Conservation (phyloP, 2,113 vertebrate genomes). For the Macquaria ambigua region DNA sequence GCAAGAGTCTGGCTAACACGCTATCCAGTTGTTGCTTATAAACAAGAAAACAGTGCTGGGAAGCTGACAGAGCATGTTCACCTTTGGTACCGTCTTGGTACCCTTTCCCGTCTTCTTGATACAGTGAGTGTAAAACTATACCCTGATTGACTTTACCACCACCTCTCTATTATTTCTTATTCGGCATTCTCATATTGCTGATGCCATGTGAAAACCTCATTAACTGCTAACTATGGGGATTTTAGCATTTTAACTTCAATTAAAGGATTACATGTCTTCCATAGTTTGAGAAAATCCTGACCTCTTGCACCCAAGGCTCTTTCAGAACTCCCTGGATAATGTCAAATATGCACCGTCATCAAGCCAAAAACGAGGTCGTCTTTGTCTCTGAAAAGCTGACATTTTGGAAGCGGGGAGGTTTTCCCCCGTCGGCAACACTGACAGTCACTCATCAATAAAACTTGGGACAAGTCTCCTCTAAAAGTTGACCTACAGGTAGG, state of each 20-base stretch:
- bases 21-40: conserved; percentile 75
- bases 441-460: conserved; percentile 28
- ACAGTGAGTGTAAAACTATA: conserved; percentile 7
- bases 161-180: background rate
- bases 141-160: background rate
- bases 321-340: conserved; percentile 59
- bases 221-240: conserved; percentile 26
- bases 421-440: conserved; percentile 15
- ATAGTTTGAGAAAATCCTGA: conserved; percentile 50
- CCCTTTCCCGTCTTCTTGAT: conserved; percentile 6
- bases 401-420: conserved; percentile 37
- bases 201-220: conserved; percentile 34
- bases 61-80: conserved; percentile 47
- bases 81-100: conserved; percentile 7
- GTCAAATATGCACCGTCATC: conserved; percentile 45
- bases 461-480: background rate
- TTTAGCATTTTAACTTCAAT: conserved; percentile 40
- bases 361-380: conserved; percentile 25
- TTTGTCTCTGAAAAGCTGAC: conserved; percentile 47
- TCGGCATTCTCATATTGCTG: background rate
- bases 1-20: conserved; percentile 69
- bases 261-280: conserved; percentile 59
- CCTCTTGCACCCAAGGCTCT: conserved; percentile 48
- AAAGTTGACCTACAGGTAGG: conserved; percentile 20
- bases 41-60: conserved; percentile 73